Conservation (phyloP, 1,140 invertebrate species). For the Leptopilina boulardi region DNA sequence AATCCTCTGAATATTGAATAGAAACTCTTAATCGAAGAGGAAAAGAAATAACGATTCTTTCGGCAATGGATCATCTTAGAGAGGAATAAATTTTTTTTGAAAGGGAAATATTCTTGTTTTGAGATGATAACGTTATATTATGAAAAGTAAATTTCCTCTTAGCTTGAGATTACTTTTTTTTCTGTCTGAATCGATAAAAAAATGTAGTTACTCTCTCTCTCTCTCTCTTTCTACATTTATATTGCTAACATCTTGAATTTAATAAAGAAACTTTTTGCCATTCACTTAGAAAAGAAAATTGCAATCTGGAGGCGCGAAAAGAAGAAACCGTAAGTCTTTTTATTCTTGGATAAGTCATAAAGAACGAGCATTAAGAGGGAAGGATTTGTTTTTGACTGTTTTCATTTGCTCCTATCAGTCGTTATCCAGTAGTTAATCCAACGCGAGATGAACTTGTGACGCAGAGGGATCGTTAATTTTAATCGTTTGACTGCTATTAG, state of each 20-base stretch:
- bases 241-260: no score
- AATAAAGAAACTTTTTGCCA: not conserved
- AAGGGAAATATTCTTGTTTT: no score
- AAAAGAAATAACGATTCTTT: no score
- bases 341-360: slow-evolving; percentile 11
- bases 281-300: not conserved
- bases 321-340: not conserved
- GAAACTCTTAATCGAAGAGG: no score
- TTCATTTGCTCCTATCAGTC: slow-evolving; percentile 59
- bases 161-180: not conserved
- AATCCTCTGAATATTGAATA: no score
- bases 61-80: no score
- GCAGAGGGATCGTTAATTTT: slow-evolving; percentile 62
- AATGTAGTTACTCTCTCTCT: not conserved
- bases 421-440: slow-evolving; percentile 60
- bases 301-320: not conserved
- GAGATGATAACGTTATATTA: no score
- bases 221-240: no score
- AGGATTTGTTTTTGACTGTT: slow-evolving; percentile 45
- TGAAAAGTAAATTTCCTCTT: not conserved
- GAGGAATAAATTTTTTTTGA: no score
- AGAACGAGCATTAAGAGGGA: slow-evolving; percentile 11
- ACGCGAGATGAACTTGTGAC: slow-evolving; percentile 51
- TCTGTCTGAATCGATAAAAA: not conserved
- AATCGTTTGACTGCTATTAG: slow-evolving; percentile 29